These are phyloP conservation scores for Trochalopteron elliotii DNA, from an alignment of 2,113 vertebrate species.

Conservation along the genomic window DNA sequence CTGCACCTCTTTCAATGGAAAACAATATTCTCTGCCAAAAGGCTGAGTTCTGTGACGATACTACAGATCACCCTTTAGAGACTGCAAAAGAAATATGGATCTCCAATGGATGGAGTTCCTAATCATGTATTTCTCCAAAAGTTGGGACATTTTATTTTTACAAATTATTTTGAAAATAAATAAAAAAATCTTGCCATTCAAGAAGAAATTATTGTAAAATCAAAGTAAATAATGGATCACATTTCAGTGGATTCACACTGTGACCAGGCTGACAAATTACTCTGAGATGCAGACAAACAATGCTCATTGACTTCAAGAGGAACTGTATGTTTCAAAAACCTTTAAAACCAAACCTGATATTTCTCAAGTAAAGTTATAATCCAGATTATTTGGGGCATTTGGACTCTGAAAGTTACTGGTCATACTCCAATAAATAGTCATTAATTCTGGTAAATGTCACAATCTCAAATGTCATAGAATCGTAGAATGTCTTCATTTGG, in stretches of 20 bases:
- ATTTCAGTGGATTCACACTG: neutral
- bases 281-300: neutral
- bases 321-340: neutral
- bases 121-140: neutral
- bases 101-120: neutral
- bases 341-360: neutral
- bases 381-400: neutral
- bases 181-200: neutral
- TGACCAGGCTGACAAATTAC: neutral
- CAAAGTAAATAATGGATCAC: neutral
- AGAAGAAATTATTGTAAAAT: neutral
- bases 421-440: neutral
- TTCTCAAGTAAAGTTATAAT: neutral
- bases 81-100: neutral
- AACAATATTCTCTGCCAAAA: neutral
- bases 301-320: neutral
- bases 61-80: neutral
- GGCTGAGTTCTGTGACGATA: neutral
- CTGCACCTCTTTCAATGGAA: neutral
- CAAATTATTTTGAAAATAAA: neutral
- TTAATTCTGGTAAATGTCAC: neutral
- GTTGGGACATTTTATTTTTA: neutral
- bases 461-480: neutral
- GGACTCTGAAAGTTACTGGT: neutral
- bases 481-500: neutral